Conservation (phyloP, 2,113 vertebrate genomes). For the Gasterosteus aculeatus region DNA sequence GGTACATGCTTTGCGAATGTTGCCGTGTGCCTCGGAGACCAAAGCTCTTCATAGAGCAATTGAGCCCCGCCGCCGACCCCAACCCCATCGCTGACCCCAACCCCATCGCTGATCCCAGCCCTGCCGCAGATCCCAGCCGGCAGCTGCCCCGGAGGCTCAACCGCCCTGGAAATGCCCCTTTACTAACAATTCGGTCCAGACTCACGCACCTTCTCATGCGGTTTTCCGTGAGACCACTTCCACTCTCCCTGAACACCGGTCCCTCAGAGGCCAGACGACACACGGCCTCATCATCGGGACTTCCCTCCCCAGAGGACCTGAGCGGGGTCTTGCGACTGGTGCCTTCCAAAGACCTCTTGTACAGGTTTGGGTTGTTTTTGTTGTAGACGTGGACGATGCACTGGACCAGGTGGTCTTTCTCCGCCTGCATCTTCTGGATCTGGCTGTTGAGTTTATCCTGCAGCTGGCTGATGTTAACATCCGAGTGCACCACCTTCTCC, state of each 20-base stretch:
- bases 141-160: conserved; percentile 39
- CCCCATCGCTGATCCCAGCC: conserved; percentile 46
- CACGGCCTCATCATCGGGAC: conserved; percentile 47
- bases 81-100: neutral
- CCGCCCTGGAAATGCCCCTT: conserved; percentile 30
- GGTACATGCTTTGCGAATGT: conserved; percentile 71
- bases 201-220: conserved; percentile 75
- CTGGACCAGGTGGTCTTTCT: conserved; percentile 74
- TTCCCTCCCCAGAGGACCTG: conserved; percentile 17
- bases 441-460: conserved; percentile 66
- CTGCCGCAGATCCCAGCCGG: conserved; percentile 45
- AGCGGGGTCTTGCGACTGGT: conserved; percentile 25
- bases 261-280: conserved; percentile 39
- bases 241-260: conserved; percentile 27
- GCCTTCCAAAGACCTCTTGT: conserved; percentile 21
- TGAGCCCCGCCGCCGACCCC: conserved; percentile 42
- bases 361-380: conserved; percentile 66
- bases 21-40: conserved; percentile 38
- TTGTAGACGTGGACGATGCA: conserved; percentile 78
- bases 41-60: conserved; percentile 41
- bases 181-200: conserved; percentile 68
- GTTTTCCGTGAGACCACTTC: conserved; percentile 5
- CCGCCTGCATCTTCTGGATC: conserved; percentile 72
- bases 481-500: conserved; percentile 78
- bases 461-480: conserved; percentile 72